Evolutionary conservation across 2,113 vertebrate species (phyloP), one percentile per base, ranked within the genome.

Genomic region (Peromyscus polionotus): DNA sequence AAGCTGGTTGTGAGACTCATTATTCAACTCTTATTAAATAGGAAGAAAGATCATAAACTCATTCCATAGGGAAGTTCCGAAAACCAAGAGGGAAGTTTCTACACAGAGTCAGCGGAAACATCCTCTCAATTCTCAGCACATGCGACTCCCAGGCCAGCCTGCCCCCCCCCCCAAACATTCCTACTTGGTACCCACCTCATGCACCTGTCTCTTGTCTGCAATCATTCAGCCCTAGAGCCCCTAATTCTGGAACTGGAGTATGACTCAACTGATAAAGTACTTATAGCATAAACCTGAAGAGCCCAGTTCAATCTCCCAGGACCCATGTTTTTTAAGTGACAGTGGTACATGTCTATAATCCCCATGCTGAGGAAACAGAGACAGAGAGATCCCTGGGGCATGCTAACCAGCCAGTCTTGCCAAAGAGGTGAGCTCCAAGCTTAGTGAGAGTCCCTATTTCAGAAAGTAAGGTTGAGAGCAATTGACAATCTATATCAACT

Each of bases 141-240:
- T 0, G 5, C 4, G 20, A 28, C 33, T 70, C 36, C 54, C 67
- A 81, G 9, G 5, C 31, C 68, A 36, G 31, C 59, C 84, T 5
- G 12, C 45, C 8, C 19, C 8, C 19, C 20, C 33, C 5, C 16
- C n/a, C 6, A 3, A 16, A 31, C 6, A 3, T 42, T 24, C 7
- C 42, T 89, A 1, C 7, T 4, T 26, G 28, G 63, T 17, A 9
- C 22, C 42, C 7, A 31, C 5, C n/a, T 45, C 4, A 1, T 28
- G 13, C 9, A 39, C 48, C 19, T 24, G 9, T 16, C 48, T 39
- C 39, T 0, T 2, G 7, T 73, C 51, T 72, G 42, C 0, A 48
- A 65, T 3, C 14, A 5, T 67, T 80, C 24, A 36, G n/a, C 75
- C 28, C 16, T 7, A 24, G 26, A 45, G 22, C 19, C 12, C 16